A percentile compares a stretch with the other conserved stretches of the same genome.
These are phyloP conservation scores for Cheilosia scutellata DNA, from an alignment of 2,888 invertebrate genomes.

Conservation along the genomic window DNA sequence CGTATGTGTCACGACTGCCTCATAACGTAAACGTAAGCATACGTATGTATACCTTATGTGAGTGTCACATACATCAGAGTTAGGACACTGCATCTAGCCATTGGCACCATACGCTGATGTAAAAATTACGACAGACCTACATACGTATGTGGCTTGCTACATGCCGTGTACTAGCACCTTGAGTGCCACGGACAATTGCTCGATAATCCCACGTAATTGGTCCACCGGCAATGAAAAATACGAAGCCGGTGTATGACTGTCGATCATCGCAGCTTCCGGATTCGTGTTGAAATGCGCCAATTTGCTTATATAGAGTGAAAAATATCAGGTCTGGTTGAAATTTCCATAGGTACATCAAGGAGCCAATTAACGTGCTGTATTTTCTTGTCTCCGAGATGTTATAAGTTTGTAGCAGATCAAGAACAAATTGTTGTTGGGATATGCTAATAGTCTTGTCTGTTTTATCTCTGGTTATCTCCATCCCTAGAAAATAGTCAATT, in stretches of 20 bases:
- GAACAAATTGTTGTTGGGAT: background rate
- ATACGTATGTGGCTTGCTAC: too few species aligned
- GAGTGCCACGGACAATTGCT: constrained; percentile 41
- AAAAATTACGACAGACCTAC: too few species aligned
- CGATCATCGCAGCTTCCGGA: constrained; percentile 41
- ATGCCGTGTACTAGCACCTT: too few species aligned
- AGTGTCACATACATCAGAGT: too few species aligned
- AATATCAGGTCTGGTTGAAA: constrained; percentile 57
- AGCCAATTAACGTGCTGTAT: background rate
- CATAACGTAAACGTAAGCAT: too few species aligned
- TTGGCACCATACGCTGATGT: too few species aligned
- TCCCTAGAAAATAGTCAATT: constrained; percentile 34
- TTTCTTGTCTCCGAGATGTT: background rate
- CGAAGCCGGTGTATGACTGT: constrained; percentile 62
- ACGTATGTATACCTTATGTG: too few species aligned
- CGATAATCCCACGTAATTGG: constrained; percentile 49
- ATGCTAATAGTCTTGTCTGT: background rate
- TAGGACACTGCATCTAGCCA: too few species aligned
- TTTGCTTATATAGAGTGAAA: constrained; percentile 38
- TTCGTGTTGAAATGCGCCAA: constrained; percentile 40
- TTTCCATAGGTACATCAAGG: background rate
- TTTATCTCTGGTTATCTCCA: constrained; percentile 28
- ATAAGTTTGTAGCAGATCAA: background rate
- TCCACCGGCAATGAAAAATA: constrained; percentile 45
- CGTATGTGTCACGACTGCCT: too few species aligned